Evolutionary conservation across 2,113 vertebrate species (phyloP).

Genomic region (Morone chrysops): DNA sequence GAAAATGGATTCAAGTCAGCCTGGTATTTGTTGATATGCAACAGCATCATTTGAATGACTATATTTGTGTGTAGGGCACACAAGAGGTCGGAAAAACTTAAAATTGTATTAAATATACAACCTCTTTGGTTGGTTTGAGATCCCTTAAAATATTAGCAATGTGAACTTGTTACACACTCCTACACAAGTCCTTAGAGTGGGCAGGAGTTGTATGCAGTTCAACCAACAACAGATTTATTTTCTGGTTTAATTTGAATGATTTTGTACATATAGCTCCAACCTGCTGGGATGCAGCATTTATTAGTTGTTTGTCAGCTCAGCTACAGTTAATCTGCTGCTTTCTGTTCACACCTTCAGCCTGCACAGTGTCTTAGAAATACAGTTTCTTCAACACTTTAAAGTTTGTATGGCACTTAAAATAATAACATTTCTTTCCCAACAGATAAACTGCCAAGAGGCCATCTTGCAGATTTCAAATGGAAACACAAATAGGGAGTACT

Average conservation of each 20-base stretch:
- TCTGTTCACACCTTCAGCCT: background rate
- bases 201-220: too few relatives aligned
- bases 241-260: background rate
- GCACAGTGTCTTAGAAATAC: background rate
- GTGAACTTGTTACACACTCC: too few relatives aligned
- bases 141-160: background rate
- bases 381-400: background rate
- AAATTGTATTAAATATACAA: background rate
- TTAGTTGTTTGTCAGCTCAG: background rate
- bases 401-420: background rate
- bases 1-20: background rate
- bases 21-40: background rate
- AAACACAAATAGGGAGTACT: conserved; percentile 84
- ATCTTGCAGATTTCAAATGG: conserved; percentile 86
- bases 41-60: background rate
- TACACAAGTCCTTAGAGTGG: too few relatives aligned
- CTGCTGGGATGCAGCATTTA: too few relatives aligned
- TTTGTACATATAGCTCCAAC: background rate
- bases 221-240: too few relatives aligned
- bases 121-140: too few relatives aligned
- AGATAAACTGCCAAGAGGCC: conserved; percentile 88
- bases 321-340: background rate
- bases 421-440: conserved; percentile 30
- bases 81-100: background rate
- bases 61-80: background rate